Percentiles rank a stretch among this genome's conserved stretches.
Conservation (phyloP, 2,797 vertebrate species). For the Cirrhinus mrigala region DNA sequence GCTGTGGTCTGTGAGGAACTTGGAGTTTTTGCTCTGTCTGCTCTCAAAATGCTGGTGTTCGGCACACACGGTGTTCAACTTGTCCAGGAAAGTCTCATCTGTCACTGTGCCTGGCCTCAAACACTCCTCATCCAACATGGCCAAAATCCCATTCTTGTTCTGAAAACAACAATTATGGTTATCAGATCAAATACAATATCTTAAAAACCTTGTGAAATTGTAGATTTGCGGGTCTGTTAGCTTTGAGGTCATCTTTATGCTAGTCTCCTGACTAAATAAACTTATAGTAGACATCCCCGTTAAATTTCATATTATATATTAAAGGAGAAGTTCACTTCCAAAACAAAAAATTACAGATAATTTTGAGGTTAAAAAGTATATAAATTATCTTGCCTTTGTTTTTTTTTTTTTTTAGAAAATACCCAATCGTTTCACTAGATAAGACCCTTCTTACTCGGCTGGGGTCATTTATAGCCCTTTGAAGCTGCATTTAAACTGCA, state of each 20-base stretch:
- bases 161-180: slow-evolving; percentile 62
- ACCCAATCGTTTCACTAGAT: too few species aligned
- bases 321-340: too few species aligned
- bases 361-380: too few species aligned
- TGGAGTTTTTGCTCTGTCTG: slow-evolving; percentile 93
- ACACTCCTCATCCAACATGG: slow-evolving; percentile 98
- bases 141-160: slow-evolving; percentile 97
- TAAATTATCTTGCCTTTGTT: too few species aligned
- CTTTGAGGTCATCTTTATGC: not conserved
- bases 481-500: too few species aligned
- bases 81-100: slow-evolving; percentile 96
- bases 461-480: too few species aligned
- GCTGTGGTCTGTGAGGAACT: slow-evolving; percentile 94
- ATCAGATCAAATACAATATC: not conserved
- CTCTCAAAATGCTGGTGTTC: slow-evolving; percentile 98
- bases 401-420: too few species aligned
- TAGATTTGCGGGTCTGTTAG: not conserved
- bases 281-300: too few species aligned
- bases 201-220: not conserved
- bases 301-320: not conserved
- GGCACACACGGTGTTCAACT: slow-evolving; percentile 95
- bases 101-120: slow-evolving; percentile 94
- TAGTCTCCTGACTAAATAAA: not conserved
- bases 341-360: too few species aligned
- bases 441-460: too few species aligned